phyloP scores from a whole-genome alignment of 2,888 invertebrate species.

The Campoletis raptor region DNA sequence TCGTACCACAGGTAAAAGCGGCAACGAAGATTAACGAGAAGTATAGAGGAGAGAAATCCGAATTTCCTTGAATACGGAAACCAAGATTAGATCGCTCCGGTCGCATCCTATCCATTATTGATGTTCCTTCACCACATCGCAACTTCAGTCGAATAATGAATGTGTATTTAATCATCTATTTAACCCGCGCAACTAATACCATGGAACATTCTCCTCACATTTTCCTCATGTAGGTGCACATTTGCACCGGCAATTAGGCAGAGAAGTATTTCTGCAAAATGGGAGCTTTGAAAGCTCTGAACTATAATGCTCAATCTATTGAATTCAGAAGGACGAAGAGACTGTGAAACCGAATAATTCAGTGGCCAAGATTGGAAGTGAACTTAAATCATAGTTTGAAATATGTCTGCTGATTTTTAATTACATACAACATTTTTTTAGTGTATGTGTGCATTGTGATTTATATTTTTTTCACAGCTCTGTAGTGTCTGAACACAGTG shows the following conservation, averaged over 20 bases:
- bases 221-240: neutral
- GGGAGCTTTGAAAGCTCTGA: conserved; percentile 15
- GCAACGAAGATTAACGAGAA: conserved; percentile 9
- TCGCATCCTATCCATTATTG: conserved; percentile 68
- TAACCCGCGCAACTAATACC: no score
- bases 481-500: neutral
- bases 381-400: neutral
- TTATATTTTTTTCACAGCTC: conserved; percentile 12
- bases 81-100: conserved; percentile 6
- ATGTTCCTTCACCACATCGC: conserved; percentile 55
- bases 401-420: neutral
- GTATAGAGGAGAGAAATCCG: conserved; percentile 41
- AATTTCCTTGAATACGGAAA: conserved; percentile 26
- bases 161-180: conserved; percentile 63
- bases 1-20: neutral
- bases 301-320: conserved; percentile 44
- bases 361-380: neutral
- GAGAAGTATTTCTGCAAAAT: conserved; percentile 21
- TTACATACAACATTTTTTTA: neutral
- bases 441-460: neutral
- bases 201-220: neutral
- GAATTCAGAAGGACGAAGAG: conserved; percentile 3
- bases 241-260: neutral
- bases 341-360: conserved; percentile 47
- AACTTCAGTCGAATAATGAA: conserved; percentile 64